These are phyloP conservation scores for Typhlomys cinereus DNA, from an alignment of 2,113 vertebrate genomes.

Conservation along the genomic window DNA sequence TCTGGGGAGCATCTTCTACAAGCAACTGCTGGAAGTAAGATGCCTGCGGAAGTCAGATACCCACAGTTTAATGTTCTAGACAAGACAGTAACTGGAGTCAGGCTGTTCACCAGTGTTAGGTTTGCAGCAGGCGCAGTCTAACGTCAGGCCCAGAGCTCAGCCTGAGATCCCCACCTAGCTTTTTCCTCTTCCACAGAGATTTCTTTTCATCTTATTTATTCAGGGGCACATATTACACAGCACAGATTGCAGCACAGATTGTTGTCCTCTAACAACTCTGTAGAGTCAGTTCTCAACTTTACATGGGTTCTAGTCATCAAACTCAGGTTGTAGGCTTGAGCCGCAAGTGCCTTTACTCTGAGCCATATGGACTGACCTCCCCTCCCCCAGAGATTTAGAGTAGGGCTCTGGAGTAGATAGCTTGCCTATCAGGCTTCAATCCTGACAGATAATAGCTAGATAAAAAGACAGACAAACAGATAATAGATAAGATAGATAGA, in stretches of 20 bases:
- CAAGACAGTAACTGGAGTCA: not conserved
- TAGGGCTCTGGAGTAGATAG: not conserved
- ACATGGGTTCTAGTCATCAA: too few species aligned
- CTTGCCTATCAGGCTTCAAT: not conserved
- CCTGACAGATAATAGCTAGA: too few species aligned
- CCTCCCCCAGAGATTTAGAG: not conserved
- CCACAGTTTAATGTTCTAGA: not conserved
- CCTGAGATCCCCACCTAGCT: not conserved
- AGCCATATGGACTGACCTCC: too few species aligned
- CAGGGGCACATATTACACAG: too few species aligned
- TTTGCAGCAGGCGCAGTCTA: not conserved
- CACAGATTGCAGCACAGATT: too few species aligned
- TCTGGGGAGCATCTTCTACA: not conserved
- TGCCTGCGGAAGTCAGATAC: accelerated
- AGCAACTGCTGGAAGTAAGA: not conserved
- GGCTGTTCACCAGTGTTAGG: not conserved
- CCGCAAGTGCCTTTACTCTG: too few species aligned
- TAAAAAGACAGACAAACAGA: not conserved
- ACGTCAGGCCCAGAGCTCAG: not conserved
- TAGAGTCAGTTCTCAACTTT: too few species aligned
- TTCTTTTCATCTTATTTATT: too few species aligned
- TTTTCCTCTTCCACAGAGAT: too few species aligned
- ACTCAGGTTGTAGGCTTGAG: too few species aligned
- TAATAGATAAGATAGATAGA: not conserved
- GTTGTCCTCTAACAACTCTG: too few species aligned